Conservation (phyloP, 1,140 invertebrate genomes). For the Rhynchophorus ferrugineus region DNA sequence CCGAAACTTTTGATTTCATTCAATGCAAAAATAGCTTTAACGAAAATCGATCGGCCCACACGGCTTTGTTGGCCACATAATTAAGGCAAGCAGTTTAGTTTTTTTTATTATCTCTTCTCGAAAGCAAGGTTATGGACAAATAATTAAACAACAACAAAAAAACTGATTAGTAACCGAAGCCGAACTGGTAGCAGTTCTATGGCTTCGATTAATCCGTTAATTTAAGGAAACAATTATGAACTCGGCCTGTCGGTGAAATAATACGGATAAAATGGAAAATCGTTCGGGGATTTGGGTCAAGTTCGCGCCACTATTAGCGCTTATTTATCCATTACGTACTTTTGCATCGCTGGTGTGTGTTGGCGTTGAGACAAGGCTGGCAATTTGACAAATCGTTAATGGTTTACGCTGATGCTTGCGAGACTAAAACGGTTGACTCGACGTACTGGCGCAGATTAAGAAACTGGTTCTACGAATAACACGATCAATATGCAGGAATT, state of each 20-base stretch:
- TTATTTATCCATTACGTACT: not conserved
- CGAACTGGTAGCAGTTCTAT: too few species aligned
- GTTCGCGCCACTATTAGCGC: not conserved
- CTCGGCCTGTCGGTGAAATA: too few species aligned
- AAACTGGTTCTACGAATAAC: too few species aligned
- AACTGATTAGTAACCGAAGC: too few species aligned
- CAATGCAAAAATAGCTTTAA: conserved; percentile 9
- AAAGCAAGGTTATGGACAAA: not conserved
- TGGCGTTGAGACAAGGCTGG: not conserved
- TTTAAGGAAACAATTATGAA: too few species aligned
- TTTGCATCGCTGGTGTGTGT: not conserved
- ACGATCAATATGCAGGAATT: too few species aligned
- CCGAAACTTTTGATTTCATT: conserved; percentile 18
- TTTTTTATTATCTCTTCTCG: too few species aligned
- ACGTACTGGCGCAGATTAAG: too few species aligned
- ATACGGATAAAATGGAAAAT: too few species aligned
- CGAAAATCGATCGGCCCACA: conserved; percentile 8
- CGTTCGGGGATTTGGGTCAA: conserved; percentile 4
- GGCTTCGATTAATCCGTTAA: too few species aligned
- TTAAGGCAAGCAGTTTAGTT: not conserved
- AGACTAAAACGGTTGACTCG: too few species aligned
- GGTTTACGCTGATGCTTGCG: not conserved
- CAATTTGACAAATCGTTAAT: conserved; percentile 4
- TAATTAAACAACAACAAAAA: too few species aligned
- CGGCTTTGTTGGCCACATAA: not conserved